Percentiles rank a stretch among this genome's conserved stretches.
These are phyloP conservation scores for Lordiphosa collinella DNA, from an alignment of 1,140 invertebrate species.

Conservation along the genomic window DNA sequence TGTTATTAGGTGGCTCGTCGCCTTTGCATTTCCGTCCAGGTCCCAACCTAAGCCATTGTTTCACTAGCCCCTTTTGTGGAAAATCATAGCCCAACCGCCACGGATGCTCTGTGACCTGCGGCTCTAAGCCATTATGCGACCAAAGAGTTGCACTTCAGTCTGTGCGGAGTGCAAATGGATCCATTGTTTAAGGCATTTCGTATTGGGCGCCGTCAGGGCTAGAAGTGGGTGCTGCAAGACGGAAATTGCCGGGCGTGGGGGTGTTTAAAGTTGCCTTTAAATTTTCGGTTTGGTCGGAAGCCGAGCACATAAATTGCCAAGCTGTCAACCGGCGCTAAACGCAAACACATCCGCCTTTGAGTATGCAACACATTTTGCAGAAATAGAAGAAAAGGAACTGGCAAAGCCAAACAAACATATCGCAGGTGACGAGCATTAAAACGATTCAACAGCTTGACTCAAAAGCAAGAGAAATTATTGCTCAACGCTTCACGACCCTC, in stretches of 20 bases:
- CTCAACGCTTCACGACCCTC: no score
- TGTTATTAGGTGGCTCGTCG: conserved; percentile 68
- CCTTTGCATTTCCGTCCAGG: conserved; percentile 55
- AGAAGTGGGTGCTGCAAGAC: conserved; percentile 37
- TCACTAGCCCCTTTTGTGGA: conserved; percentile 43
- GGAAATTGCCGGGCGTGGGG: conserved; percentile 40
- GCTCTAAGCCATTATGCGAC: conserved; percentile 44
- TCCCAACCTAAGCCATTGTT: conserved; percentile 43
- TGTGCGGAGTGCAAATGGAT: conserved; percentile 58
- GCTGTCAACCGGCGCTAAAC: conserved; percentile 63
- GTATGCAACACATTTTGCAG: conserved; percentile 36
- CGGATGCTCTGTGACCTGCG: conserved; percentile 66
- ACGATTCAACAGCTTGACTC: conserved; percentile 73
- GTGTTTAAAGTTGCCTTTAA: conserved; percentile 48
- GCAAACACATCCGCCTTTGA: conserved; percentile 58
- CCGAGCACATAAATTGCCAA: conserved; percentile 62
- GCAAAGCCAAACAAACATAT: conserved; percentile 38
- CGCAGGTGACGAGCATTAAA: conserved; percentile 73
- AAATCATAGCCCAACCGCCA: conserved; percentile 27
- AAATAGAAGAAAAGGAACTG: conserved; percentile 2
- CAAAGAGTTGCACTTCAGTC: conserved; percentile 69
- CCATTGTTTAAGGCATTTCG: conserved; percentile 52
- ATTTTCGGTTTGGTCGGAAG: conserved; percentile 33
- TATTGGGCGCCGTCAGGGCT: conserved; percentile 33
- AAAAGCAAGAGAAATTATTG: conserved; percentile 66